Base-by-base conservation (phyloP, 1,140 invertebrate genomes). In the Pygmarrhopalites habei region DNA sequence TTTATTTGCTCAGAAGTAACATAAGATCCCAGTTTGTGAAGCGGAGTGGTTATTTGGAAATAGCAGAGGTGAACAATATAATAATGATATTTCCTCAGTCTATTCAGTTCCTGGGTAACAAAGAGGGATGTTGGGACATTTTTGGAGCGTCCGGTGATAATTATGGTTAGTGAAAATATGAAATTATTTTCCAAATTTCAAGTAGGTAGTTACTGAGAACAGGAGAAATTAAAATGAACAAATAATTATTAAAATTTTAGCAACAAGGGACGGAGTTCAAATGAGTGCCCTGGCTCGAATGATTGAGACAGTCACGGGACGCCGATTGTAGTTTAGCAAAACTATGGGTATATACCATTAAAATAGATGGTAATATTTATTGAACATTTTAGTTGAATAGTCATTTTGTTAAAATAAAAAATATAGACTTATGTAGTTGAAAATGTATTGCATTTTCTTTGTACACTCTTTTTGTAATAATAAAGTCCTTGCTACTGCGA, bases 1-100 rank as follows among this genome's bases (percentile, higher is more conserved):
- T 21, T 7, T 39, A 39, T 39, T 39, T 39, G 35, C 17, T 23
- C 47, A 63, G 64, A 43, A 56, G 25, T 25, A 35, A 23, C 26
- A 58, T 65, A 15, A 3, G 25, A 23, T 75, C 77, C 35, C 68
- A 66, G 14, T 79, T 73, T 67, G 74, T 73, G 1, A 68, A 66
- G 23, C 72, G 77, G 39, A 72, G 71, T 17, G 77, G 77, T 1
- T 78, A 77, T 60, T 72, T 77, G 28, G 74, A 77, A 68, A 75
- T 77, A 5, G 77, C 73, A 15, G 77, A 79, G 58, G 3, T 62
- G 23, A 79, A 79, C 62, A 72, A 77, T 68, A 76, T 78, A 56
- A 77, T 79, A 57, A 73, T 79, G 15, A 66, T 79, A 1, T 79
- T 77, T 69, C 77, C 77, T 17, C 77, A 79, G 70, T 52, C 49